Base-by-base conservation (phyloP, 2,113 vertebrate species). In the Pygoscelis adeliae region DNA sequence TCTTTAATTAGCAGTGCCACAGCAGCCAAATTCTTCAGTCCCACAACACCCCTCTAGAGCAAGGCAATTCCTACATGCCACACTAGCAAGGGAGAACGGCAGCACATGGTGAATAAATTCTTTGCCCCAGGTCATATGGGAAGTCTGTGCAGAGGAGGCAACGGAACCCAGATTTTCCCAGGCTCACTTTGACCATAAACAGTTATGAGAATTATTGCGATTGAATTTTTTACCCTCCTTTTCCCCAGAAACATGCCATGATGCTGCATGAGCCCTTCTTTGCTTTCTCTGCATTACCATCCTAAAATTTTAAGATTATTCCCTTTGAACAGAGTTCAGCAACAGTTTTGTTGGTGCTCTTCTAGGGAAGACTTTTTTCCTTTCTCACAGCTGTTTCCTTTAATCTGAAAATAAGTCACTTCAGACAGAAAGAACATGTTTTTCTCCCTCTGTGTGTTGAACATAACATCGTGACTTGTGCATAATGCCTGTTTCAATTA, bases 391-490 rank as follows among this genome's bases (percentile, higher is more conserved):
- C 40, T 93, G 40, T n/a, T 95, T 91, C 32, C 34, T 94, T 72
- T 94, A 89, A 96, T 91, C 70, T 87, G 86, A 82, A 81, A 95
- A 89, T 76, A 95, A 95, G 73, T 65, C 73, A 69, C 62, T 87
- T 77, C 32, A 87, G 91, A 72, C 44, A 87, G 61, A 94, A 79
- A 47, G 56, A 93, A 47, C 70, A 67, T 4, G 53, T 58, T 91
- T 95, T 77, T 66, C 81, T 93, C 66, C 66, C 56, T 87, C 34
- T 56, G 77, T 76, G 69, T 77, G 88, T 77, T 84, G 67, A 83
- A 73, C 20, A 50, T 16, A 83, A 62, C 53, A 34, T 59, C 1
- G 2, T 69, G 91, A 61, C 49, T 88, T 32, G 61, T 83, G 58
- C 85, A 72, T 67, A 69, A 93, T 92, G 27, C 76, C 56, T 58